Evolutionary conservation across 2,113 vertebrate species (phyloP).

Genomic region (Corydoras sp.): DNA sequence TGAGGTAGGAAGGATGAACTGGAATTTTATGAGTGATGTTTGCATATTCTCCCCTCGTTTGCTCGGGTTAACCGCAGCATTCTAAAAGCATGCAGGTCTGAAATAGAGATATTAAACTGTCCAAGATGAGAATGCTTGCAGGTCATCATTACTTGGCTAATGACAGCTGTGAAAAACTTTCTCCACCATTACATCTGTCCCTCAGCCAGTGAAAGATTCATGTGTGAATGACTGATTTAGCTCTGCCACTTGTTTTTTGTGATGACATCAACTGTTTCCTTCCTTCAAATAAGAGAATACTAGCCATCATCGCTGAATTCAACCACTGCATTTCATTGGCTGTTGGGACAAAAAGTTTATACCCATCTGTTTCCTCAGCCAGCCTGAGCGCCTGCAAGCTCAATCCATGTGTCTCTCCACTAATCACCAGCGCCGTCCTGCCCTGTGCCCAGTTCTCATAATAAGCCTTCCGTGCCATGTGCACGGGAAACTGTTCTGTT

Average conservation of each 20-base stretch:
- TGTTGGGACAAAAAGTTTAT: conserved; percentile 73
- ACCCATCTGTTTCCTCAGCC: conserved; percentile 67
- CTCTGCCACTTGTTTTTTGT: conserved; percentile 36
- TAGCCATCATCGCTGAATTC: conserved; percentile 85
- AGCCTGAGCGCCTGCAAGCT: conserved; percentile 73
- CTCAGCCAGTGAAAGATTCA: no score
- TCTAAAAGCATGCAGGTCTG: no score
- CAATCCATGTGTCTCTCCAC: conserved; percentile 80
- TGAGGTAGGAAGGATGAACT: no score
- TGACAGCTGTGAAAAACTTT: no score
- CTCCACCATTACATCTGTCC: no score
- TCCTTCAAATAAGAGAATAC: conserved; percentile 85
- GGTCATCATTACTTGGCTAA: no score
- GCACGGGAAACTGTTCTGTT: conserved; percentile 13
- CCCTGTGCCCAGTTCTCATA: conserved; percentile 69
- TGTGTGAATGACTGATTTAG: conserved; percentile 2
- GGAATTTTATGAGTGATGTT: no score
- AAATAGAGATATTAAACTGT: no score
- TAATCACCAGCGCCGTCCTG: conserved; percentile 75
- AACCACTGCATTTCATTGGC: conserved; percentile 78
- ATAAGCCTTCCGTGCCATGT: conserved; percentile 64
- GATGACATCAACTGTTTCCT: conserved; percentile 68
- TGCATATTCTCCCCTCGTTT: no score
- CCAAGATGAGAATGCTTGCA: no score
- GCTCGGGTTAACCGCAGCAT: no score